phyloP scores from a whole-genome alignment of 2,113 vertebrate genomes.

The Himantopus leucocephalus region DNA sequence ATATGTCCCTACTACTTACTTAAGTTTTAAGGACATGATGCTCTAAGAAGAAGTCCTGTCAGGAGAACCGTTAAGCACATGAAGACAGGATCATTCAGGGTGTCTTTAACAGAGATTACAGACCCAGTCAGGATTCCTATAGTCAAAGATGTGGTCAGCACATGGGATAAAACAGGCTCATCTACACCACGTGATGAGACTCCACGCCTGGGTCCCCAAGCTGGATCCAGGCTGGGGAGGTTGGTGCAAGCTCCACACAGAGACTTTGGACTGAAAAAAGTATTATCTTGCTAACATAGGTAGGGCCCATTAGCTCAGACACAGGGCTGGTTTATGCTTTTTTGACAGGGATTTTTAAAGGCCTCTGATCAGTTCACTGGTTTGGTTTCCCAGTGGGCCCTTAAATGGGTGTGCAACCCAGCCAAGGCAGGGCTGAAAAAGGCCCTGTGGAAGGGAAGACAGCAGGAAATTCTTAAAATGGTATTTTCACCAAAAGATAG shows the following conservation, averaged over 20 bases:
- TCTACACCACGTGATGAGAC: fast-evolving
- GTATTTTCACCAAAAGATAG: not conserved
- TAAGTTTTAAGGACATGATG: not conserved
- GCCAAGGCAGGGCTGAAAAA: not conserved
- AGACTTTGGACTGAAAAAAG: not conserved
- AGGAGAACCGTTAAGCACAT: not conserved
- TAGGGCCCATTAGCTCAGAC: not conserved
- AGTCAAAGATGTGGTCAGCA: not conserved
- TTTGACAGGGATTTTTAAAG: not conserved
- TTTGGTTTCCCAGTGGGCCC: not conserved
- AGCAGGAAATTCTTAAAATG: not conserved
- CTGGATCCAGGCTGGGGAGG: not conserved
- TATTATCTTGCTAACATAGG: not conserved
- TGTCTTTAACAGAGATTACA: not conserved
- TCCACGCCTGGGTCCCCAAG: not conserved
- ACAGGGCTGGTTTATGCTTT: not conserved
- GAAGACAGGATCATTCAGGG: not conserved
- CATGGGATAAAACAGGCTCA: not conserved
- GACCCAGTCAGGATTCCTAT: not conserved
- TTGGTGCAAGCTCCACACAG: not conserved
- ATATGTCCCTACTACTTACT: not conserved
- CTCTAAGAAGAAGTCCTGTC: not conserved
- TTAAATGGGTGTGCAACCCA: not conserved
- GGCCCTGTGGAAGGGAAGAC: not conserved
- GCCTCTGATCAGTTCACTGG: not conserved